Conservation (phyloP, 92 coral and sea anemone genomes). For the Micromussa lordhowensis region DNA sequence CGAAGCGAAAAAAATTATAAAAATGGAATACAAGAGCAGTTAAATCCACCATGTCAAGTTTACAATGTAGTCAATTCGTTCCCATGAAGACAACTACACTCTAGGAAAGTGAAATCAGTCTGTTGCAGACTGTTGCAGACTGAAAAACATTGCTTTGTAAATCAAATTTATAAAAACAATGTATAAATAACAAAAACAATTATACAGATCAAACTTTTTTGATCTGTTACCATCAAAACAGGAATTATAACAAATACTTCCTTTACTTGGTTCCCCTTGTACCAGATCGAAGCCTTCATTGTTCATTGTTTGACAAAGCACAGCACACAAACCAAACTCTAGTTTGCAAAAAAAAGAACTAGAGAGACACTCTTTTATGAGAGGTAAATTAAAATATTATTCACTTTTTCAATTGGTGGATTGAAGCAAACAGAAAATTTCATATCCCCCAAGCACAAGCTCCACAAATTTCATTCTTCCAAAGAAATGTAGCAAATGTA, state of each 20-base stretch:
- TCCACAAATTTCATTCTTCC: background rate
- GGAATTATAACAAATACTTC: background rate
- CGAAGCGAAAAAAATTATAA: background rate
- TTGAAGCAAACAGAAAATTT: background rate
- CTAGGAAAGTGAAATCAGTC: background rate
- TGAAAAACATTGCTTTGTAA: background rate
- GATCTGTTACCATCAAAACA: background rate
- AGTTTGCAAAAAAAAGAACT: background rate
- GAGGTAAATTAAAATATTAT: background rate
- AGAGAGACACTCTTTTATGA: background rate
- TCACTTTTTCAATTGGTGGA: background rate
- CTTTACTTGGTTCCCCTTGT: background rate
- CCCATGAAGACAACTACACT: background rate
- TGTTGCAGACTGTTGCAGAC: background rate
- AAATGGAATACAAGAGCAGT: background rate
- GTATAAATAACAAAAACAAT: background rate
- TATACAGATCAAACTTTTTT: background rate
- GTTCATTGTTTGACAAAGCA: background rate
- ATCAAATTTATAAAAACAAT: background rate
- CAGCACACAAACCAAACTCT: slow-evolving; percentile 8
- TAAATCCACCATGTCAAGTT: background rate
- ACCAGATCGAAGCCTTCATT: background rate
- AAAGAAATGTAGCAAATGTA: background rate
- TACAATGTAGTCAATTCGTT: background rate
- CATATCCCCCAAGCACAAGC: background rate